Base-by-base conservation (phyloP, 1,140 invertebrate genomes). In the Solenopsis invicta region DNA sequence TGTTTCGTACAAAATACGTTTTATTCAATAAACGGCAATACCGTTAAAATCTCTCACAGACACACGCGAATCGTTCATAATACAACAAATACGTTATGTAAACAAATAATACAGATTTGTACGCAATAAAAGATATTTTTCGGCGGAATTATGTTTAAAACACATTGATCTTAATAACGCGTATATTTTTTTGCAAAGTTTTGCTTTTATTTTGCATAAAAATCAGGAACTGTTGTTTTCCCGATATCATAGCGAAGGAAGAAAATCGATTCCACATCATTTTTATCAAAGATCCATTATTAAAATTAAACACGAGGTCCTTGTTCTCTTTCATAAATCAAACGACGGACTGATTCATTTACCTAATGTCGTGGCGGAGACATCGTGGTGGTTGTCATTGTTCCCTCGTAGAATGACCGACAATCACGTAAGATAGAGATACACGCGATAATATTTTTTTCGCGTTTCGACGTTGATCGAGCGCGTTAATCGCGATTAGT, bases 1-100 rank as follows among this genome's bases (percentile, higher is more conserved):
- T 74, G 62, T 84, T 84, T 50, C 54, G 12, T 74, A 75, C 37
- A 84, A 75, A 29, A 84, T 74, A 71, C 80, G 54, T 75, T 84
- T 75, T 75, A 75, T 75, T 74, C 67, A 59, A 84, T 62, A 75
- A 75, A 78, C 52, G 75, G 34, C 9, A 80, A 48, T 50, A 34
- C 41, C 21, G 54, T 24, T 75, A 50, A 74, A 21, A 84, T 62
- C 52, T 74, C 6, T 82, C 69, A 13, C 41, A 45, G n/a, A 50
- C 45, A 52, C n/a, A 67, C 37, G 61, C 34, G 50, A 48, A 82
- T 75, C 74, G 80, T 82, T 84, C 13, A 37, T 72, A 45, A 81
- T 72, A 16, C 18, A 13, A 16, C 18, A 13, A 56, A 81, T 18
- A 56, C n/a, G 45, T 52, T 41, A 45, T 29, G 13, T 24, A 21